A percentile compares a stretch with the other conserved stretches of the same genome.
These are phyloP conservation scores for Nyctalus aviator DNA, from an alignment of 2,797 vertebrate genomes.

Conservation along the genomic window DNA sequence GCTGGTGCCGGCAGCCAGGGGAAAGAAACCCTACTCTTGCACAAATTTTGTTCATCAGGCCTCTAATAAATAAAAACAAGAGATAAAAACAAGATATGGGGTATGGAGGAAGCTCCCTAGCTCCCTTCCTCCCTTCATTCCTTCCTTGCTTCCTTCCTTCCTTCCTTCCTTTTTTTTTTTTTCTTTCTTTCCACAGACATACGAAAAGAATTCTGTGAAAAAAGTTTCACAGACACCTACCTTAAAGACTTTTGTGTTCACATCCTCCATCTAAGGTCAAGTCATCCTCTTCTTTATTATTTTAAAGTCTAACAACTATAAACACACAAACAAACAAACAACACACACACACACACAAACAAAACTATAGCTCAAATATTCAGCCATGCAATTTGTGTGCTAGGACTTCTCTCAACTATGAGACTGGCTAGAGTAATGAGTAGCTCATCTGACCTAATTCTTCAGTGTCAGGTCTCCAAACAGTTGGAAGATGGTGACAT, in stretches of 20 bases:
- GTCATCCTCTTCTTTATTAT: background rate
- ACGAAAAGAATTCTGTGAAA: background rate
- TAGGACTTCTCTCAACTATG: background rate
- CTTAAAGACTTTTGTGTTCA: background rate
- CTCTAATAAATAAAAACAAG: no score
- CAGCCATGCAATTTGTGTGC: background rate
- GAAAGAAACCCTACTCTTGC: no score
- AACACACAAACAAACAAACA: background rate
- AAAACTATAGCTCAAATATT: background rate
- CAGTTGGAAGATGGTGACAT: background rate
- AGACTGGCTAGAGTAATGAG: background rate
- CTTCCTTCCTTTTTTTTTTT: background rate
- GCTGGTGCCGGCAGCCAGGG: no score
- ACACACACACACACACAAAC: no score
- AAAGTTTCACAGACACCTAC: background rate
- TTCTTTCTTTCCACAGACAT: background rate
- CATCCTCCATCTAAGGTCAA: background rate
- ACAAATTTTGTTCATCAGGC: no score
- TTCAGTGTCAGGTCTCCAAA: background rate
- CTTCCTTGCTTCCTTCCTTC: background rate
- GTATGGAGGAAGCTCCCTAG: accelerated
- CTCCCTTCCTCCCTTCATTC: background rate
- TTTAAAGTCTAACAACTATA: background rate
- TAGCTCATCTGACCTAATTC: background rate
- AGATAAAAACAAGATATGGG: background rate